These are phyloP conservation scores for Scytalopus superciliaris DNA, from an alignment of 2,113 vertebrate genomes.

Conservation along the genomic window DNA sequence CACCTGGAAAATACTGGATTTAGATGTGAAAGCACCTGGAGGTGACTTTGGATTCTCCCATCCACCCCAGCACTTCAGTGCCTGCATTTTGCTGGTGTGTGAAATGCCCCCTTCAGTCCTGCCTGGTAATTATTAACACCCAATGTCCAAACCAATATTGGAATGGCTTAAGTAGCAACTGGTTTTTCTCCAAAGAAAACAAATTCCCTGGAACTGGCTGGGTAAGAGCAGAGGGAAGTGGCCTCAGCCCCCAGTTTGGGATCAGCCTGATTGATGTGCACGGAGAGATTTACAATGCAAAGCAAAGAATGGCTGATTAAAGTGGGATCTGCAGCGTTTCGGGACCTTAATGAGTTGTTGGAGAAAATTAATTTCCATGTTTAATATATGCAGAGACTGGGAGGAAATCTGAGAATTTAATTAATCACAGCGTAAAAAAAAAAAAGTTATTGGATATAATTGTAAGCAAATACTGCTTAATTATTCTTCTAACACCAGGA, in stretches of 20 bases:
- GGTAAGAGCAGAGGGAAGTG: not conserved
- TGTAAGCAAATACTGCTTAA: constrained; percentile 53
- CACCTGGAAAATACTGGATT: not conserved
- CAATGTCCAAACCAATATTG: not conserved
- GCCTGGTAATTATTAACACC: not conserved
- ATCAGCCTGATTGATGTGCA: not conserved
- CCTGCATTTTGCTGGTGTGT: not conserved
- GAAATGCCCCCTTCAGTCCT: not conserved
- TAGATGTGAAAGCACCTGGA: not conserved
- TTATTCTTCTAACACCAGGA: constrained; percentile 36
- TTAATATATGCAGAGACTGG: not conserved
- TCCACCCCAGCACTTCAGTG: not conserved
- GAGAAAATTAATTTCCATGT: constrained; percentile 48
- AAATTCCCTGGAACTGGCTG: not conserved
- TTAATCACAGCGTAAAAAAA: constrained; percentile 22
- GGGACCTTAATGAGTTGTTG: not conserved
- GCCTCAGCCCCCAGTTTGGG: not conserved
- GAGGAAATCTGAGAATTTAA: constrained; percentile 48
- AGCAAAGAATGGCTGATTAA: not conserved
- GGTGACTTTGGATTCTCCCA: not conserved
- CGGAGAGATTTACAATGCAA: constrained; percentile 14
- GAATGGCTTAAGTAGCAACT: not conserved
- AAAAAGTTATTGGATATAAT: constrained; percentile 33
- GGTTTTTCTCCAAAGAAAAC: not conserved
- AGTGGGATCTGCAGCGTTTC: not conserved